Conservation (phyloP, 2,797 vertebrate genomes). For the Mormyrus hasselquistii region DNA sequence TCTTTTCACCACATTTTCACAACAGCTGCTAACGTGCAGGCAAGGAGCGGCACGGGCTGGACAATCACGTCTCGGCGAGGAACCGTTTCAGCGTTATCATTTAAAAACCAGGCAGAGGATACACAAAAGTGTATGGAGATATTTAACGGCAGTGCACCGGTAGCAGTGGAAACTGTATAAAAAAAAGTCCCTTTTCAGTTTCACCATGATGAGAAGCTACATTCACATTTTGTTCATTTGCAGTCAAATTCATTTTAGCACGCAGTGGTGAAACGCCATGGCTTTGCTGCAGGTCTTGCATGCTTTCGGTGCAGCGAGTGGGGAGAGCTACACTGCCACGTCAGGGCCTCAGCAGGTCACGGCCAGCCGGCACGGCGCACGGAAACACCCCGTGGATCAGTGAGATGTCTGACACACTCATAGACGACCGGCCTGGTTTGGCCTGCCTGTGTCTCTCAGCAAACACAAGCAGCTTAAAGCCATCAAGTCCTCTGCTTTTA, state of each 20-base stretch:
- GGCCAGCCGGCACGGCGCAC: not conserved
- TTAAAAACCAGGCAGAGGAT: not conserved
- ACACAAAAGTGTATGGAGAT: not conserved
- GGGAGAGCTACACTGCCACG: not conserved
- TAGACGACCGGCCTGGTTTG: not conserved
- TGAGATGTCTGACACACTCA: not conserved
- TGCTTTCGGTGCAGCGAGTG: not conserved
- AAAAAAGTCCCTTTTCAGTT: not conserved
- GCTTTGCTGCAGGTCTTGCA: not conserved
- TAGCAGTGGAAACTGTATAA: not conserved
- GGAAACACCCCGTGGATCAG: not conserved
- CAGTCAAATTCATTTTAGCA: not conserved
- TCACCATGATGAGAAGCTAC: not conserved
- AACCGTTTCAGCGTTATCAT: not conserved
- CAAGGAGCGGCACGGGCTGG: not conserved
- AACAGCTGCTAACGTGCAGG: constrained; percentile 1
- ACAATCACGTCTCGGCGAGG: constrained; percentile 9
- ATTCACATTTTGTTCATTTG: not conserved
- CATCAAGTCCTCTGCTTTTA: not conserved
- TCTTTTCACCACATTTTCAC: not conserved
- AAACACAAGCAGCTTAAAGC: not conserved
- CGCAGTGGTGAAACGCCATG: not conserved
- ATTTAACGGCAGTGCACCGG: not conserved
- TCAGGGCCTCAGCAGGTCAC: not conserved
- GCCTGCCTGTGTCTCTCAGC: not conserved